These are phyloP conservation scores for Drosophila mulleri DNA, from an alignment of 2,888 invertebrate species.

Conservation along the genomic window DNA sequence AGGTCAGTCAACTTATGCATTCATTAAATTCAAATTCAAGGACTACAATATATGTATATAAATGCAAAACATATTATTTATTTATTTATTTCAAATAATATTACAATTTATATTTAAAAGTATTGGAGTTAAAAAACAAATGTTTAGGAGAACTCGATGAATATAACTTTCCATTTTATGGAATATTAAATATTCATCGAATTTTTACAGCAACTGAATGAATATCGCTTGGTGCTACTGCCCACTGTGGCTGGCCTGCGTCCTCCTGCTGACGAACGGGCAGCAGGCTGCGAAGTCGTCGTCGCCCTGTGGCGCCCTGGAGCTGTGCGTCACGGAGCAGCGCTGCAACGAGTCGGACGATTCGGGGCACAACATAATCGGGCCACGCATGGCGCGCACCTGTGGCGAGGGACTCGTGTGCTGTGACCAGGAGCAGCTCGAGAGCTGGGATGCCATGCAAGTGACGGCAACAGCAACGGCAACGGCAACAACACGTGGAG, in stretches of 20 bases:
- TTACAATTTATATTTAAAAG: no score
- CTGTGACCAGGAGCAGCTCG: constrained; percentile 58
- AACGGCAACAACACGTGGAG: not conserved
- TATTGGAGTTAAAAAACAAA: no score
- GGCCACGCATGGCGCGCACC: constrained; percentile 39
- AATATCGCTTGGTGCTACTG: not conserved
- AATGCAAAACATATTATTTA: no score
- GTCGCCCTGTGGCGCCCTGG: constrained; percentile 20
- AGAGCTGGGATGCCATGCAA: constrained; percentile 50
- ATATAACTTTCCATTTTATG: no score
- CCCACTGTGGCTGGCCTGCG: constrained; percentile 23
- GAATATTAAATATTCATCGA: no score
- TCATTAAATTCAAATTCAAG: no score
- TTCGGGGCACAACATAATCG: constrained; percentile 46
- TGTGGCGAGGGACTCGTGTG: constrained; percentile 50
- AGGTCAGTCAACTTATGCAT: not conserved
- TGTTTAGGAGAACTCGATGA: no score
- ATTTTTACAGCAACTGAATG: constrained; percentile 7
- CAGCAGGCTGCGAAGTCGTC: constrained; percentile 13
- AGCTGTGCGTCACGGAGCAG: constrained; percentile 54
- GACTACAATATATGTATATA: no score
- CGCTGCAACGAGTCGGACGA: constrained; percentile 58
- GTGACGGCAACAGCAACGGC: not conserved
- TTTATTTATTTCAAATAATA: no score
- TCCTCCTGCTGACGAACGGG: constrained; percentile 14